These are phyloP conservation scores for Ameiurus melas DNA, from an alignment of 2,113 vertebrate genomes.

Conservation along the genomic window DNA sequence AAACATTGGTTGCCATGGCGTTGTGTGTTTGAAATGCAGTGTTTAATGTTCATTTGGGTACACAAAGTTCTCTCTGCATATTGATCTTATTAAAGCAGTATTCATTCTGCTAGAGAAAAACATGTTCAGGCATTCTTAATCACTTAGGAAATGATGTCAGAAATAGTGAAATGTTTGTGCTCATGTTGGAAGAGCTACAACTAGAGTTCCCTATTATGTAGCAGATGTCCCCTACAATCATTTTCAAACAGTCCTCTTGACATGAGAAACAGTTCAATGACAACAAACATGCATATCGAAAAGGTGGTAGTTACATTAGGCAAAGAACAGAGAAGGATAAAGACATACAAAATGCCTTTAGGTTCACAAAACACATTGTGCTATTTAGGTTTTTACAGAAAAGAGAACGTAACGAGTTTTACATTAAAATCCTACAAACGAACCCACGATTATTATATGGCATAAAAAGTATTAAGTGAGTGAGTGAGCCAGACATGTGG, in stretches of 20 bases:
- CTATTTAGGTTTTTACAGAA: background rate
- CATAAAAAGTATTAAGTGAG: conserved; percentile 14
- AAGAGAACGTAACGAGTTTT: background rate
- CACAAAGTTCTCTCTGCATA: conserved; percentile 43
- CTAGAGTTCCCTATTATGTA: background rate
- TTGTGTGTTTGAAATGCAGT: conserved; percentile 32
- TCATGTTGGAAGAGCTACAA: background rate
- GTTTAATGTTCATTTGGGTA: conserved; percentile 30
- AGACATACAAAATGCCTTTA: background rate
- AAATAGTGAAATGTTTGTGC: conserved; percentile 8
- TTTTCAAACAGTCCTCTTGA: background rate
- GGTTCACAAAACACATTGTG: no score
- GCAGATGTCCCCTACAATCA: background rate
- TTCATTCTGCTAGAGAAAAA: conserved; percentile 3
- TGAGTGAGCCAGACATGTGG: background rate
- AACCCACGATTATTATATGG: background rate
- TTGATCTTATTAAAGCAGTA: conserved; percentile 41
- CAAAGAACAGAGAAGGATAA: background rate
- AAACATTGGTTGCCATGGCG: conserved; percentile 51
- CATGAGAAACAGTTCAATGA: background rate
- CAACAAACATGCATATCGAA: background rate
- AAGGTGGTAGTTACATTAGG: background rate
- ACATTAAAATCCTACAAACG: conserved; percentile 5
- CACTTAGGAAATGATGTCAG: conserved; percentile 23
- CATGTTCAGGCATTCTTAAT: conserved; percentile 18